Conservation (phyloP, 2,113 vertebrate species). For the Lontra canadensis region DNA sequence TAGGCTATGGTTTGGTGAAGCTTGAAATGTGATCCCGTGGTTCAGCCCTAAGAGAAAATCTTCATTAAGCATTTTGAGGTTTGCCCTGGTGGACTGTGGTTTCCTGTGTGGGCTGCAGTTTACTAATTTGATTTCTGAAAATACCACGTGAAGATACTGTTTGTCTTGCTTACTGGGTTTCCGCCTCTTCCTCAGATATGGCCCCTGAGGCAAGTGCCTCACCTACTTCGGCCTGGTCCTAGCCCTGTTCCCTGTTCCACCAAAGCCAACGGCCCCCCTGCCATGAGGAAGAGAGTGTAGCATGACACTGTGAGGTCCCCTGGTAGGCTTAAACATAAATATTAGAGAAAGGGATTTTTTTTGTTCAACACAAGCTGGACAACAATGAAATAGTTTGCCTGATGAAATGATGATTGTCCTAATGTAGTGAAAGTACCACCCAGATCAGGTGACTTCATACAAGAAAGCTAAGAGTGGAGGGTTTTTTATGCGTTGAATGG, state of each 20-base stretch:
- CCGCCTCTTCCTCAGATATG: neutral
- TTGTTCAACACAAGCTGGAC: neutral
- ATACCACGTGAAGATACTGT: neutral
- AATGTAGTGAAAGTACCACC: neutral
- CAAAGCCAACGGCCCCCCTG: neutral
- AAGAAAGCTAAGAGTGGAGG: neutral
- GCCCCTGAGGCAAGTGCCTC: neutral
- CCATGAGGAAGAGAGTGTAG: neutral
- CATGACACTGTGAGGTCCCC: neutral
- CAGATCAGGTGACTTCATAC: neutral
- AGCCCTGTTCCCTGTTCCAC: neutral
- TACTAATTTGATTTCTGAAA: constrained; percentile 22
- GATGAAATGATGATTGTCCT: neutral
- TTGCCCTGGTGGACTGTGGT: neutral
- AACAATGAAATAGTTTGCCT: neutral
- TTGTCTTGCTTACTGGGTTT: neutral
- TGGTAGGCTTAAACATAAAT: neutral
- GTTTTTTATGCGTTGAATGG: too few species aligned
- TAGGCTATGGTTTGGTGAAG: constrained; percentile 3
- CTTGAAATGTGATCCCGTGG: constrained; percentile 54
- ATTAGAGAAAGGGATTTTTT: neutral
- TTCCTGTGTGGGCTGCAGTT: neutral
- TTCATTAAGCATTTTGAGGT: constrained; percentile 23
- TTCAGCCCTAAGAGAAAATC: constrained; percentile 50
- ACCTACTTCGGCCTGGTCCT: neutral